These are phyloP conservation scores for Pedicia rivosa DNA, from an alignment of 2,888 invertebrate genomes.

Conservation along the genomic window DNA sequence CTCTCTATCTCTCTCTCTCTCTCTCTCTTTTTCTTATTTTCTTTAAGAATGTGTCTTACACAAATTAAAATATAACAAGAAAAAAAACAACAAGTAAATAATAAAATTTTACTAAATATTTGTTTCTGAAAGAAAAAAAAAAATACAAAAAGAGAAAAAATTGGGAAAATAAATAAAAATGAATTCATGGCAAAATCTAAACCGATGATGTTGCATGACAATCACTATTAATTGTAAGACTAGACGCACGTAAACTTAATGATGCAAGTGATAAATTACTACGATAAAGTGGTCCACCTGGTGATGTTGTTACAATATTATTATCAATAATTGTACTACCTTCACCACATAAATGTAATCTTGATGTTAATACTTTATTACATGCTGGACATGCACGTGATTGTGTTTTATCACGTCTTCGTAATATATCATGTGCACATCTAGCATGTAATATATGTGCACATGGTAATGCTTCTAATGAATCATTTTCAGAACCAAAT, in stretches of 20 bases:
- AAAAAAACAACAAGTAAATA: too few relatives aligned
- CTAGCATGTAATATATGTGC: conserved; percentile 54
- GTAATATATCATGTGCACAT: conserved; percentile 50
- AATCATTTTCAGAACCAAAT: conserved; percentile 54
- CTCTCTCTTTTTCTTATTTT: too few relatives aligned
- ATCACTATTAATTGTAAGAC: conserved; percentile 29
- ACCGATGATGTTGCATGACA: conserved; percentile 40
- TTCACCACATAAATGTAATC: conserved; percentile 36
- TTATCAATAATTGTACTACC: conserved; percentile 6
- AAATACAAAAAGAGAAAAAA: too few relatives aligned
- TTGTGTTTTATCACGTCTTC: conserved; percentile 44
- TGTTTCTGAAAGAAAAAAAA: too few relatives aligned
- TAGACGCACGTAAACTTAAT: conserved; percentile 27
- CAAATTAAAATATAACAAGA: too few relatives aligned
- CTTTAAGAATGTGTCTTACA: too few relatives aligned
- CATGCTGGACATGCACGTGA: conserved; percentile 54
- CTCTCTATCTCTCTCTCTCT: too few relatives aligned
- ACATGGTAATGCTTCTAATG: conserved; percentile 68
- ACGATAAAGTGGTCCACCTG: conserved; percentile 20
- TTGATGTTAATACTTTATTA: conserved; percentile 47
- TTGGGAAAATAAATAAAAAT: too few relatives aligned
- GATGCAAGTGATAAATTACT: conserved; percentile 30
- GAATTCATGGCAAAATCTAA: too few relatives aligned
- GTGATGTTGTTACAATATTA: conserved; percentile 3
- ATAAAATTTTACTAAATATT: too few relatives aligned